Base-by-base conservation (phyloP, 2,888 invertebrate genomes). In the Drosophila macrospina region DNA sequence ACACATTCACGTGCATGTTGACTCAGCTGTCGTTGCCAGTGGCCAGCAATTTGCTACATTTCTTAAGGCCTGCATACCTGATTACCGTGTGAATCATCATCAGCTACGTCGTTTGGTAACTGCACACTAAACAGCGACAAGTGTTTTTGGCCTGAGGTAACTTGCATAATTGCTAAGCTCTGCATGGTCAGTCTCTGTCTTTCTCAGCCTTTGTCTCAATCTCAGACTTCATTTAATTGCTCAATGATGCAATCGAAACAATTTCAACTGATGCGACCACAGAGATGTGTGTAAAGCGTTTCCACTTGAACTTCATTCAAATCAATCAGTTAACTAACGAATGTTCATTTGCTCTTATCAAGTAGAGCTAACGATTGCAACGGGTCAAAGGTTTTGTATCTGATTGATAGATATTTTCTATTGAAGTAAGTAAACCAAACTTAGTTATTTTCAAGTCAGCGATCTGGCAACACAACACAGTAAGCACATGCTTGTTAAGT, bases 131-230 rank as follows among this genome's bases (percentile, higher is more conserved):
- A 68, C 63, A 64, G 78, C 78, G 84, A 83, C 78, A 84, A 82
- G 87, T 82, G 85, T 72, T 84, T 64, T 59, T 51, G 68, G 61
- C 57, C 54, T 73, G 67, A 62, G 42, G 63, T 42, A 74, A 86
- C 78, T 86, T 82, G 81, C 84, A 84, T 86, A 84, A 86, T 86
- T 86, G 85, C 80, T 57, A 45, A 57, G 61, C 62, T 64, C 62
- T 26, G 6, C 50, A 61, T 59, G 71, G 55, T 32, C 56, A 54
- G 62, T 44, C 52, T 7, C 24, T 13, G 24, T 32, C 13, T 13
- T 13, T 32, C 13, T 15, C 54, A 11, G 37, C 11, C 11, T 10
- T 26, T 24, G 15, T 11, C 16, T 30, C 15, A 32, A 24, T 20
- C 20, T 20, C 20, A 20, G 20, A 2, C 20, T 15, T 32, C 50